Evolutionary conservation across 2,113 vertebrate genomes (phyloP).

Genomic region (Forbesichthys agassizii): DNA sequence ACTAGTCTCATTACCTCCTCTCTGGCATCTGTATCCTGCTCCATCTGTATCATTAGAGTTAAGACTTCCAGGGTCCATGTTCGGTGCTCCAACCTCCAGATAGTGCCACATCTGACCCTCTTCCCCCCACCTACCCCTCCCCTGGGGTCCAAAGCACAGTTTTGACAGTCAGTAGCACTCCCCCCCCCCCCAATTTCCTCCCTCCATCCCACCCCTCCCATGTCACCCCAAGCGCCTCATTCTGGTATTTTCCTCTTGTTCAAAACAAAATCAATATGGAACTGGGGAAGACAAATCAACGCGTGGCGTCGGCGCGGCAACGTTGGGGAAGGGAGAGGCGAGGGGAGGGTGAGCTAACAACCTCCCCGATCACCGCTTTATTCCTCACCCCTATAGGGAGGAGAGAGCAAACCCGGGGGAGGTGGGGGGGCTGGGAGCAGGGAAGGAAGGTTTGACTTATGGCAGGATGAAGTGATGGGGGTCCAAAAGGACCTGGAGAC

Average conservation of each 20-base stretch:
- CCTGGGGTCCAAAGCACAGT: constrained; percentile 41
- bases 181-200: constrained; percentile 18
- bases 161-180: constrained; percentile 51
- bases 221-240: constrained; percentile 67
- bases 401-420: constrained; percentile 20
- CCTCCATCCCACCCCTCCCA: constrained; percentile 18
- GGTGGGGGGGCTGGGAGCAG: constrained; percentile 42
- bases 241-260: constrained; percentile 74
- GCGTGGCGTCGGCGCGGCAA: constrained; percentile 44
- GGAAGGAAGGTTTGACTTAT: constrained; percentile 68
- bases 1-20: neutral
- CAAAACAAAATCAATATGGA: constrained; percentile 77
- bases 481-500: constrained; percentile 62
- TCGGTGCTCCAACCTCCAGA: constrained; percentile 40
- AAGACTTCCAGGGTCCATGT: constrained; percentile 32
- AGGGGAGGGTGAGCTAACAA: constrained; percentile 18
- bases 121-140: constrained; percentile 10
- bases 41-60: neutral
- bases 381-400: constrained; percentile 12
- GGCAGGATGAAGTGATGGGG: constrained; percentile 61
- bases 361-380: constrained; percentile 23
- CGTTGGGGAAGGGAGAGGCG: constrained; percentile 32
- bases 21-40: neutral
- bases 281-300: constrained; percentile 74
- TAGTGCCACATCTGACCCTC: constrained; percentile 25